A percentile compares a stretch with the other conserved stretches of the same genome.
Conservation (phyloP, 2,797 vertebrate species). For the Neosilurus mollespiculum region DNA sequence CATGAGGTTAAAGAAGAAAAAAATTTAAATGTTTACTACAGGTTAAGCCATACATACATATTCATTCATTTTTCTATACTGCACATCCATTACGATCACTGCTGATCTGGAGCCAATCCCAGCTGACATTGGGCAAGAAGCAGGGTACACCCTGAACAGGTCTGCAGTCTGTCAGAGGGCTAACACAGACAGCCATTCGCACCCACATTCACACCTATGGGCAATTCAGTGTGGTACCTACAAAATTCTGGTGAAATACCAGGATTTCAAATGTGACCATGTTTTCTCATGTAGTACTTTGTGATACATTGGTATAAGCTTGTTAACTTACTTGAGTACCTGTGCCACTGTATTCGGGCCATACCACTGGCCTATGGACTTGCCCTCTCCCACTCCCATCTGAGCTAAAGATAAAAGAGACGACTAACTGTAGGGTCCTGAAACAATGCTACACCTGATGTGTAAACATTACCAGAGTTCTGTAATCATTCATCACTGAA, state of each 20-base stretch:
- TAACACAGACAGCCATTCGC: no score
- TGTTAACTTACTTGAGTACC: slow-evolving; percentile 89
- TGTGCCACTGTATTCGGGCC: slow-evolving; percentile 98
- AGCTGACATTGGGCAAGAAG: no score
- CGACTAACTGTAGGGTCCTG: slow-evolving; percentile 2
- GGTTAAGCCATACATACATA: not conserved
- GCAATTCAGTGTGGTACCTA: no score
- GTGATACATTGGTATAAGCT: not conserved
- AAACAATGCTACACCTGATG: slow-evolving; percentile 2
- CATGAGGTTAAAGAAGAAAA: slow-evolving; percentile 13
- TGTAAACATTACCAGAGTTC: not conserved
- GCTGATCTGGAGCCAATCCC: no score
- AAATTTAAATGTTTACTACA: not conserved
- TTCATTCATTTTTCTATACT: no score
- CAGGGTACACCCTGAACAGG: no score
- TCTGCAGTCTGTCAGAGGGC: no score
- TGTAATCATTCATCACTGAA: not conserved
- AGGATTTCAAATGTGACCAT: no score
- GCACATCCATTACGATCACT: no score
- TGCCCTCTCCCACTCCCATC: slow-evolving; percentile 99
- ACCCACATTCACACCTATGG: no score
- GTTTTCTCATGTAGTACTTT: not conserved
- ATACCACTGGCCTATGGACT: slow-evolving; percentile 98
- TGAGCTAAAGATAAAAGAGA: slow-evolving; percentile 78
- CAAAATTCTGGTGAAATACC: not conserved